Evolutionary conservation across 2,888 invertebrate species (phyloP), one percentile per base, ranked within the genome.

Genomic region (Ceriagrion tenellum): DNA sequence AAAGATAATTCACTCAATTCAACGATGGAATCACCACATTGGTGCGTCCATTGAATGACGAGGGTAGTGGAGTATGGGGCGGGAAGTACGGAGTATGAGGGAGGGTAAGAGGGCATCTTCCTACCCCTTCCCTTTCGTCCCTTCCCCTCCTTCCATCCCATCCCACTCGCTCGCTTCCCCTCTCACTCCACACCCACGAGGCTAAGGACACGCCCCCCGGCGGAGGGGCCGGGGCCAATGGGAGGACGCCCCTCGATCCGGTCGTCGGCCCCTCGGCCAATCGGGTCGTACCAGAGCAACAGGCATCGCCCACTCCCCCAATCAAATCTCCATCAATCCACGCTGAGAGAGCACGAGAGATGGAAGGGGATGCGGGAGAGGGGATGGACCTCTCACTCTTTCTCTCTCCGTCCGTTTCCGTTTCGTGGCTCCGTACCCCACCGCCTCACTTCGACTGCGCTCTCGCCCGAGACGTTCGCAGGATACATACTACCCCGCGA

Each of bases 251-350:
- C 63, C 89, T 89, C 89, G 95, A 95, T 89, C 95, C 59, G 55
- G 20, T 23, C 74, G 90, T 23, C 40, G 47, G 16, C 95, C 40
- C 95, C 40, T 55, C 35, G 88, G 23, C 95, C 95, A 95, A 95
- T 95, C 56, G 95, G 95, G 56, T 81, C 13, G 26, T 16, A 35
- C 23, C 88, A n/a, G 88, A 88, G 95, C 95, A 95, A 95, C 95
- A 95, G 95, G 95, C 95, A 55, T 88, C 55, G 95, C 95, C 95
- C 95, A 93, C 95, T 95, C 81, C 88, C 89, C 95, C 95, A 95
- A 95, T 95, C 95, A 95, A 95, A 95, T 93, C 35, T 81, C 93
- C 95, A 95, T 95, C 95, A 95, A 95, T 95, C 95, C 95, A 88
- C 88, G 90, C 74, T 95, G 47, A 47, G 56, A 74, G 90, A 40